These are phyloP conservation scores for Zygaena filipendulae DNA, from an alignment of 2,888 invertebrate species.

Conservation along the genomic window DNA sequence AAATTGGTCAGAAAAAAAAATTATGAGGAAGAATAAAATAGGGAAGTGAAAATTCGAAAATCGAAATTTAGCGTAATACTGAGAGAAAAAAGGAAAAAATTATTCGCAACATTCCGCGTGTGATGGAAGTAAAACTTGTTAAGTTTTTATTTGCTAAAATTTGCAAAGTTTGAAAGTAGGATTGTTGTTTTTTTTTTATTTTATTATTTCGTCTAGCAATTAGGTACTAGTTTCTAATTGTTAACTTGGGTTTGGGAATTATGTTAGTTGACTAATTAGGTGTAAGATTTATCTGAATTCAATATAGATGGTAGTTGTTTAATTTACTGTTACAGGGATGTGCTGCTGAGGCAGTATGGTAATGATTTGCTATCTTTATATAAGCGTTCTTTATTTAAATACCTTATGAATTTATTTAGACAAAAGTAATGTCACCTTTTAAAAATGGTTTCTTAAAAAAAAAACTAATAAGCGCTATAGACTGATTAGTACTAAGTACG, in stretches of 20 bases:
- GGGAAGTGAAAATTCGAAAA: slow-evolving; percentile 36
- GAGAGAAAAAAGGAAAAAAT: too few species aligned
- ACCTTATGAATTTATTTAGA: slow-evolving; percentile 44
- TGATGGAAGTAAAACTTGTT: slow-evolving; percentile 40
- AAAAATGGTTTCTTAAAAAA: slow-evolving; percentile 34
- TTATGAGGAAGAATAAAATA: slow-evolving; percentile 29
- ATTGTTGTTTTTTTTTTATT: slow-evolving; percentile 60
- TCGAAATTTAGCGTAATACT: too few species aligned
- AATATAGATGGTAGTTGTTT: slow-evolving; percentile 57
- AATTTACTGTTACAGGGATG: slow-evolving; percentile 65
- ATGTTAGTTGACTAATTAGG: slow-evolving; percentile 61
- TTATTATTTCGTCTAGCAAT: slow-evolving; percentile 48
- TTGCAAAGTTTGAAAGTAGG: slow-evolving; percentile 55
- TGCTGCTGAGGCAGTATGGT: slow-evolving; percentile 56
- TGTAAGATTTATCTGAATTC: slow-evolving; percentile 64
- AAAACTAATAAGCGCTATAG: slow-evolving; percentile 67
- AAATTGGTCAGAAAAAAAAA: slow-evolving; percentile 39
- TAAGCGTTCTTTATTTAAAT: slow-evolving; percentile 29
- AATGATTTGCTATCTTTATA: slow-evolving; percentile 34
- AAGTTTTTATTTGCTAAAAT: slow-evolving; percentile 62
- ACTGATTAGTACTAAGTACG: slow-evolving; percentile 66
- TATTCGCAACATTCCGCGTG: slow-evolving; percentile 60
- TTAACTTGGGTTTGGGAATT: slow-evolving; percentile 67
- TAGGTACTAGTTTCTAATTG: slow-evolving; percentile 63
- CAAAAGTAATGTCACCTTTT: slow-evolving; percentile 8